Evolutionary conservation across 2,888 invertebrate genomes (phyloP).

Genomic region (Hololepta plana): DNA sequence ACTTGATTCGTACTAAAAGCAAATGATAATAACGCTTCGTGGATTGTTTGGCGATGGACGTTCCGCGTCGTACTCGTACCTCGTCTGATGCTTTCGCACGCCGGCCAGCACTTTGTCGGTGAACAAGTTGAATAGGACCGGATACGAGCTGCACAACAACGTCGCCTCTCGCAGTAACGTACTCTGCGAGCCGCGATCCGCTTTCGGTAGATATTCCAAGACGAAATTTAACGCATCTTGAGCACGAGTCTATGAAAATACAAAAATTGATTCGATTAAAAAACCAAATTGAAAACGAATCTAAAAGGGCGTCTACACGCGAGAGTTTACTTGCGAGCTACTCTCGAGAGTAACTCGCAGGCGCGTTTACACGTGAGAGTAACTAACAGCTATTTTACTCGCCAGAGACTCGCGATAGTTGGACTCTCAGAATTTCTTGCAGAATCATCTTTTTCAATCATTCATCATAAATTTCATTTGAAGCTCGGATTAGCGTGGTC

Average conservation of each 20-base stretch:
- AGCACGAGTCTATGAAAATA: constrained; percentile 45
- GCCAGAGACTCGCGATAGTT: too few species aligned
- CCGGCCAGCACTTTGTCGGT: constrained; percentile 62
- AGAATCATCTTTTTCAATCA: too few species aligned
- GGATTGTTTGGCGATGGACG: too few species aligned
- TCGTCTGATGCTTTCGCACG: constrained; percentile 40
- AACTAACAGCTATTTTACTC: too few species aligned
- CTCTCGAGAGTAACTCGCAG: too few species aligned
- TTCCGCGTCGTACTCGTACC: constrained; percentile 17
- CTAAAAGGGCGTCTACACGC: too few species aligned
- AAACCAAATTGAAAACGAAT: constrained; percentile 2
- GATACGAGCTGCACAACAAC: constrained; percentile 61
- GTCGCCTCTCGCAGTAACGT: constrained; percentile 65
- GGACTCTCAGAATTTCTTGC: too few species aligned
- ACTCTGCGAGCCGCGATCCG: constrained; percentile 55
- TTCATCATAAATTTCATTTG: too few species aligned
- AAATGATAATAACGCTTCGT: constrained; percentile 1
- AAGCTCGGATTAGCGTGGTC: too few species aligned
- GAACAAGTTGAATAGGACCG: constrained; percentile 62
- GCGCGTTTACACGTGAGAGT: too few species aligned
- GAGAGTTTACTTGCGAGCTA: too few species aligned
- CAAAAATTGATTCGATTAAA: constrained; percentile 2
- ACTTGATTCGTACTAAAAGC: constrained; percentile 21
- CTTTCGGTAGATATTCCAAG: constrained; percentile 50
- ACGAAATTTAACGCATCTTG: constrained; percentile 70